Conservation (phyloP, 2,797 vertebrate species). For the Bucorvus abyssinicus region DNA sequence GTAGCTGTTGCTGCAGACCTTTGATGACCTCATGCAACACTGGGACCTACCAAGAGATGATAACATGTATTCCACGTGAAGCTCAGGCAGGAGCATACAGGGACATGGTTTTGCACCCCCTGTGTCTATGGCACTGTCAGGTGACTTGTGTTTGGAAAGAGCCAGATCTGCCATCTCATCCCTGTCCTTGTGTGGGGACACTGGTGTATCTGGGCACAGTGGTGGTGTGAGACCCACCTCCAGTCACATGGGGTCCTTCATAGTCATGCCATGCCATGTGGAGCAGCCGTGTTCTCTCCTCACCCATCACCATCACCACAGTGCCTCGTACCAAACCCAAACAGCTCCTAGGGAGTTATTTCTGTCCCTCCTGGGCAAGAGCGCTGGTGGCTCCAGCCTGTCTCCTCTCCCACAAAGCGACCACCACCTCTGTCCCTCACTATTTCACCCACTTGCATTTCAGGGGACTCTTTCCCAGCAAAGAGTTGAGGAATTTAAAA, state of each 20-base stretch:
- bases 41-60: not conserved
- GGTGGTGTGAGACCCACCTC: not conserved
- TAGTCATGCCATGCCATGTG: not conserved
- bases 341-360: not conserved
- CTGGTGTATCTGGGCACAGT: not conserved
- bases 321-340: not conserved
- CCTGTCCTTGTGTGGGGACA: not conserved
- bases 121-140: not conserved
- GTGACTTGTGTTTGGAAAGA: not conserved
- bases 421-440: not conserved
- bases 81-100: fast-evolving
- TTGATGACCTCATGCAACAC: not conserved
- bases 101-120: not conserved
- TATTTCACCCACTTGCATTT: not conserved
- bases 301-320: not conserved
- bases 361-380: not conserved
- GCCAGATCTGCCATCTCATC: not conserved
- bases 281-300: not conserved
- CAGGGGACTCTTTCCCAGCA: not conserved
- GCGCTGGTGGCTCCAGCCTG: not conserved
- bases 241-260: not conserved
- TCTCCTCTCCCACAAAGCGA: not conserved
- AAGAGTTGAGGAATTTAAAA: not conserved
- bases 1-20: not conserved
- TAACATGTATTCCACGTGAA: fast-evolving